Percentiles rank a stretch among this genome's conserved stretches.
phyloP scores from a whole-genome alignment of 2,888 invertebrate species.

The Crepidodera aurea region DNA sequence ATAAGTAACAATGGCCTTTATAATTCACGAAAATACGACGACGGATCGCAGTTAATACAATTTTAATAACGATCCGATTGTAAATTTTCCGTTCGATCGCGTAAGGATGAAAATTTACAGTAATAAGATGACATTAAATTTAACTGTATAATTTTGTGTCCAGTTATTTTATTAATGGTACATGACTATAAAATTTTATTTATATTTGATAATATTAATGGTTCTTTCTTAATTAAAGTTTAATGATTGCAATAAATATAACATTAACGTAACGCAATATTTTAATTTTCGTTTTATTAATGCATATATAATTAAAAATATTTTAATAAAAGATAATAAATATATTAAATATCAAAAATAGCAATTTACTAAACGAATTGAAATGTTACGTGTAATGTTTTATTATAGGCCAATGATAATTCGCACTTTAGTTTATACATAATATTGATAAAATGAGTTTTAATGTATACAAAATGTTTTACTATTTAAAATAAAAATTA shows the following conservation, averaged over 20 bases:
- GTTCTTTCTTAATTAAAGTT: slow-evolving; percentile 1
- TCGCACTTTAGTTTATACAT: background rate
- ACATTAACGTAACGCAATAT: background rate
- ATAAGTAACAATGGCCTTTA: too few relatives aligned
- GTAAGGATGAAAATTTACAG: too few relatives aligned
- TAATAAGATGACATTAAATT: background rate
- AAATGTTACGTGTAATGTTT: background rate
- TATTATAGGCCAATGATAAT: background rate
- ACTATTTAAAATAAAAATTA: background rate
- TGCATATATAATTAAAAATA: background rate
- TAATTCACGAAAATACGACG: too few relatives aligned
- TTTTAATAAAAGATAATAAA: background rate
- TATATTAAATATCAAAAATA: background rate
- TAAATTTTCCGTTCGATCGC: too few relatives aligned
- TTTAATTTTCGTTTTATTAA: background rate
- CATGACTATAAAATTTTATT: background rate
- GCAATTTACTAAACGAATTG: background rate
- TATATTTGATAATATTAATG: background rate
- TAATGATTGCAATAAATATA: background rate
- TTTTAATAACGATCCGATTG: too few relatives aligned
- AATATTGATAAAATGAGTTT: background rate
- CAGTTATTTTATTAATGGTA: background rate
- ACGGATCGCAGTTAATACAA: too few relatives aligned
- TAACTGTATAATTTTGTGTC: background rate
- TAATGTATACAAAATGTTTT: background rate